Evolutionary conservation across 2,113 vertebrate species (phyloP), one percentile per base, ranked within the genome.

Genomic region (Thomomys bottae): DNA sequence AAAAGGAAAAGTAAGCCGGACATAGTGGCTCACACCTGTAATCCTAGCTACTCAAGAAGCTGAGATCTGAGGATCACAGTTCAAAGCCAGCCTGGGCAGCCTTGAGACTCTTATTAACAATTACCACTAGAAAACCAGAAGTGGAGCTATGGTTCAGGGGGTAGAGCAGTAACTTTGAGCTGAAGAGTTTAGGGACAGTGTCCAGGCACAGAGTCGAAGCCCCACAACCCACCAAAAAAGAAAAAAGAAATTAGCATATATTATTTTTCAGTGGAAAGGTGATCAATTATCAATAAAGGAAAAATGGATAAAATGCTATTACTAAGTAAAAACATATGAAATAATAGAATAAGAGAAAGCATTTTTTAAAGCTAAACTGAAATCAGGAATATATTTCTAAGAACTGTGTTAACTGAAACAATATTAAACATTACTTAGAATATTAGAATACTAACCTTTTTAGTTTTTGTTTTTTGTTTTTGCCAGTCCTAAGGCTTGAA

Each of bases 191-290:
- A n/a, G n/a, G n/a, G n/a, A n/a, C n/a, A n/a, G n/a, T n/a, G n/a
- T n/a, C n/a, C n/a, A n/a, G n/a, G n/a, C n/a, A n/a, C n/a, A n/a
- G n/a, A n/a, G n/a, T n/a, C n/a, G n/a, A n/a, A n/a, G n/a, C n/a
- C n/a, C n/a, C n/a, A n/a, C n/a, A n/a, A n/a, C n/a, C 24, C 45
- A 80, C 45, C 49, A 73, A 88, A 92, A 91, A 92, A 92, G 79
- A 75, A 95, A 92, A 77, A 72, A 78, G n/a, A 94, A 94, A 77
- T 86, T n/a, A 92, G 9, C 17, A 57, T 17, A 2, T 83, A 34
- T 87, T 84, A 12, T 67, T 94, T 94, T 84, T 94, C 23, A 78
- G 10, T 79, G 14, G 54, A 87, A 85, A 88, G 95, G 71, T 54
- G 49, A 54, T 54, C 45, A 49, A 15, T 1, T 57, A 54, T 30